Conservation (phyloP, 2,113 vertebrate species). For the Anolis carolinensis region DNA sequence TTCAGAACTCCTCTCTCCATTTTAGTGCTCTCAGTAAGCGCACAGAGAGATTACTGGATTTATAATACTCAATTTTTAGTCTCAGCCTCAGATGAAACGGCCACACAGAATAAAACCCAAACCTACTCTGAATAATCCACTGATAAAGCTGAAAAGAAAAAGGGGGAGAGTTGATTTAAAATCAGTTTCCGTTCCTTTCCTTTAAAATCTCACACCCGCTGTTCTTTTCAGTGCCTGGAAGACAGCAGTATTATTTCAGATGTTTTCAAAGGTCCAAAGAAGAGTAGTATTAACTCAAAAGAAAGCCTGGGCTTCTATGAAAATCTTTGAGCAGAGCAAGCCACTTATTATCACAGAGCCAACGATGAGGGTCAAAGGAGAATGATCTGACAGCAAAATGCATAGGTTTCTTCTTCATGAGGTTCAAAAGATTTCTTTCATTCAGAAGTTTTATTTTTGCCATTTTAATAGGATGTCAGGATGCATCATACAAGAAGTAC, state of each 20-base stretch:
- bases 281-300: constrained; percentile 27
- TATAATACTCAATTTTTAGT: constrained; percentile 37
- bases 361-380: constrained; percentile 15
- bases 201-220: constrained; percentile 44
- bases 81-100: constrained; percentile 24
- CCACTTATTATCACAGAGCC: not conserved
- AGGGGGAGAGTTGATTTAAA: constrained; percentile 46
- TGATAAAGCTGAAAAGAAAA: constrained; percentile 30
- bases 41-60: constrained; percentile 34
- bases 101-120: not conserved
- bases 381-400: not conserved
- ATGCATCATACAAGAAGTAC: not conserved
- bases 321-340: not conserved
- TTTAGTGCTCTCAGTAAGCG: constrained; percentile 17
- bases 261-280: constrained; percentile 30
- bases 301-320: constrained; percentile 35
- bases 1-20: constrained; percentile 28
- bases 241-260: constrained; percentile 19
- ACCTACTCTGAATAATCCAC: constrained; percentile 19
- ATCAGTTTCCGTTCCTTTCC: constrained; percentile 20
- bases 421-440: constrained; percentile 30
- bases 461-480: not conserved
- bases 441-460: not conserved
- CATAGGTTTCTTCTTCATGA: not conserved
- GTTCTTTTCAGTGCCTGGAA: constrained; percentile 34